A percentile compares a stretch with the other conserved stretches of the same genome.
Conservation (phyloP, 2,113 vertebrate genomes). For the Leuciscus idus region DNA sequence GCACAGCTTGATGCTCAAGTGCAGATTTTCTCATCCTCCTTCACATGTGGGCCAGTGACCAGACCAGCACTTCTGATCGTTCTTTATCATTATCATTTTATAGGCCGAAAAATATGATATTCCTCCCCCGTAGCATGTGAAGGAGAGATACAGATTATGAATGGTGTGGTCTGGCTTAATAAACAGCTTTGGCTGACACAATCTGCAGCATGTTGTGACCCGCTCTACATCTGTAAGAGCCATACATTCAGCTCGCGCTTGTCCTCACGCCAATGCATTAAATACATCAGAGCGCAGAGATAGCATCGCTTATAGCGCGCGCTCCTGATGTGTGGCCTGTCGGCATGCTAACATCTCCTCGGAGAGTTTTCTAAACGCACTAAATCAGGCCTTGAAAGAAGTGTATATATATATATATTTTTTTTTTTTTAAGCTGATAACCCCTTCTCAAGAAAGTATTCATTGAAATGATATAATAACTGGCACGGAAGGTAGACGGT, state of each 20-base stretch:
- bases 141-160: slow-evolving; percentile 61
- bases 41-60: slow-evolving; percentile 46
- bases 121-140: slow-evolving; percentile 32
- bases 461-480: slow-evolving; percentile 85
- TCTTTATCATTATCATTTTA: slow-evolving; percentile 62
- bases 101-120: slow-evolving; percentile 56
- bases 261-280: slow-evolving; percentile 59
- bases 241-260: slow-evolving; percentile 51
- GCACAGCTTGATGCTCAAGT: neutral
- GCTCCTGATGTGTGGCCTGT: slow-evolving; percentile 58
- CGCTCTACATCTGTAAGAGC: slow-evolving; percentile 64
- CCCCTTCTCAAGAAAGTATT: slow-evolving; percentile 78
- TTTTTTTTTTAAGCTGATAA: slow-evolving; percentile 61
- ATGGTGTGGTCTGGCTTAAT: slow-evolving; percentile 60
- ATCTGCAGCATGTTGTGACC: slow-evolving; percentile 61
- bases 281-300: slow-evolving; percentile 61
- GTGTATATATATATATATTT: slow-evolving; percentile 66
- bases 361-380: slow-evolving; percentile 77
- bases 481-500: slow-evolving; percentile 74
- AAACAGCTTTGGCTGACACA: slow-evolving; percentile 60
- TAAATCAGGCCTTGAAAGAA: slow-evolving; percentile 81
- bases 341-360: slow-evolving; percentile 43
- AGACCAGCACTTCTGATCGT: slow-evolving; percentile 45
- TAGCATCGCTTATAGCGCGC: slow-evolving; percentile 62
- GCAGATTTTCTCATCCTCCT: slow-evolving; percentile 33